Conservation (phyloP, 2,888 invertebrate species). For the Campopleginae sp. region DNA sequence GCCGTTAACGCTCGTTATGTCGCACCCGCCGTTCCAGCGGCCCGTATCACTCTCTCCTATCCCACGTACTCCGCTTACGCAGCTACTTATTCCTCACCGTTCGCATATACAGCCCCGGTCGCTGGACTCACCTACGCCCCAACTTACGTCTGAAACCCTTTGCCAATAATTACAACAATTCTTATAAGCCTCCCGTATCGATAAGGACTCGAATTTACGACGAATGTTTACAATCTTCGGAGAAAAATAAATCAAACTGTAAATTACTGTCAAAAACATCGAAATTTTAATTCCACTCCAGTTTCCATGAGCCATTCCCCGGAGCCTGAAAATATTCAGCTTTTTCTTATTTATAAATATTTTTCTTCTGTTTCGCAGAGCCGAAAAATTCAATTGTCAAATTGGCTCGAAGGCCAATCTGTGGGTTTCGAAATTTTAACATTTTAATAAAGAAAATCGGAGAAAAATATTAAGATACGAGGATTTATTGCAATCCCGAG, state of each 20-base stretch:
- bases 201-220: not conserved
- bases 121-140: constrained; percentile 77
- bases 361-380: not conserved
- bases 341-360: not conserved
- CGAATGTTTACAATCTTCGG: constrained; percentile 41
- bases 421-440: not conserved
- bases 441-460: not conserved
- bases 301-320: not conserved
- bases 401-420: not conserved
- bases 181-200: not conserved
- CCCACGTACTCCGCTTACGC: constrained; percentile 76
- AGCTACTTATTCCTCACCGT: constrained; percentile 78
- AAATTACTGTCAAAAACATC: constrained; percentile 20
- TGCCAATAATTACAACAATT: not conserved
- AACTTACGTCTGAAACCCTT: constrained; percentile 64
- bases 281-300: constrained; percentile 1
- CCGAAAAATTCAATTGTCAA: not conserved
- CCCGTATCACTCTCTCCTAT: constrained; percentile 72
- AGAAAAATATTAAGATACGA: not conserved
- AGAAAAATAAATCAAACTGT: constrained; percentile 57
- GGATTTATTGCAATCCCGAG: not conserved
- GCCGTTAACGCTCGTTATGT: constrained; percentile 68
- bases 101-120: constrained; percentile 78
- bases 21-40: constrained; percentile 68
- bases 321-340: not conserved